Base-by-base conservation (phyloP, 2,888 invertebrate genomes). In the Podabrus alpinus region DNA sequence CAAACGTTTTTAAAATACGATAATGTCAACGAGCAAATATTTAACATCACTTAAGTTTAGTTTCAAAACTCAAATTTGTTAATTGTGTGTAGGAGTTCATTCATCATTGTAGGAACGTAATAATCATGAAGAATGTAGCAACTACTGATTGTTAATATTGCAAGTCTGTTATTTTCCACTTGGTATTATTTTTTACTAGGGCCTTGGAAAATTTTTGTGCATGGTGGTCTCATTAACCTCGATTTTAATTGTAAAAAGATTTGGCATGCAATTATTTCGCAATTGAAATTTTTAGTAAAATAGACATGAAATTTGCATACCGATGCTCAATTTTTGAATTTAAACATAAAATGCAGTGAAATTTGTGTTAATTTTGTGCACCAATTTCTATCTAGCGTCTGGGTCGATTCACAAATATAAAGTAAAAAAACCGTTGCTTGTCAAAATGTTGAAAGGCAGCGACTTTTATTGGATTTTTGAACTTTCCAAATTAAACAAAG, bases 51-150 rank as follows among this genome's bases (percentile, higher is more conserved):
- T 45, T 45, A 45, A 45, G 45, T 45, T 45, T 45, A 45, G 45
- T 45, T 45, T 45, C 45, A 45, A 45, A 45, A 45, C 45, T 45
- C 45, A 45, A 45, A 45, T 64, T 64, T 15, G 62, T 64, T 64
- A 64, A 64, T 64, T 19, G 62, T 19, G 62, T 19, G 62, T 64
- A 19, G 62, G 62, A 64, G 62, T 64, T 64, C 15, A 64, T 45
- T 64, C 62, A 64, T 64, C 62, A 64, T 19, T 64, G 62, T 64
- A 19, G 62, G 19, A 64, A 64, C 17, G 17, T 19, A 64, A 64
- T 64, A 64, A 64, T 64, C 62, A 64, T 64, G 21, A 64, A 64
- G 62, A 64, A 64, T 64, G 62, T 64, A 64, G 19, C 7, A 45
- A 45, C 7, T 15, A 64, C 62, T 64, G 62, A 64, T 64, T 19